phyloP scores from a whole-genome alignment of 2,888 invertebrate genomes.

The Odontocerum albicorne region DNA sequence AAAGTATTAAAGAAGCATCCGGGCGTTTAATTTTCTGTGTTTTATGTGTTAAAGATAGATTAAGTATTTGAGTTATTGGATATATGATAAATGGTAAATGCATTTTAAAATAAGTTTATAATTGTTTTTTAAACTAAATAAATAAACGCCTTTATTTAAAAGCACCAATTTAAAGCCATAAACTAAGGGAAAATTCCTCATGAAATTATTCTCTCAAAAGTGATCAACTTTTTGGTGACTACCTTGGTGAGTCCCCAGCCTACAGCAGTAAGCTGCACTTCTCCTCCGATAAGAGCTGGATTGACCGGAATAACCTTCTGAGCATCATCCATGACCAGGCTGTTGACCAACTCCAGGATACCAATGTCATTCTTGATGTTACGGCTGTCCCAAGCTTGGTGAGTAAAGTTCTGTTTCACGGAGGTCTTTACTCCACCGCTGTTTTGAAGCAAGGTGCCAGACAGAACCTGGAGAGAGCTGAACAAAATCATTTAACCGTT shows the following conservation, averaged over 20 bases:
- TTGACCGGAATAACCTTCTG: slow-evolving; percentile 15
- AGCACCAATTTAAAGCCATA: too few relatives aligned
- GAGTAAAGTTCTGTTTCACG: slow-evolving; percentile 21
- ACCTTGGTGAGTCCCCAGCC: slow-evolving; percentile 30
- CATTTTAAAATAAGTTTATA: too few relatives aligned
- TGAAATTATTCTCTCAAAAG: too few relatives aligned
- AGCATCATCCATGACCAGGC: background rate
- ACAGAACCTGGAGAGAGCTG: slow-evolving; percentile 23
- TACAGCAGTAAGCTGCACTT: slow-evolving; percentile 16
- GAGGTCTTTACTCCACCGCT: slow-evolving; percentile 20
- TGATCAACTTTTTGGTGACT: background rate
- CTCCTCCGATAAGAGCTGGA: slow-evolving; percentile 4
- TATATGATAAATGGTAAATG: too few relatives aligned
- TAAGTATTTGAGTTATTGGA: too few relatives aligned
- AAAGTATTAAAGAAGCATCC: too few relatives aligned
- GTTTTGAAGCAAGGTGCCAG: slow-evolving; percentile 18
- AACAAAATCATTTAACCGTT: too few relatives aligned
- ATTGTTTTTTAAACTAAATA: too few relatives aligned
- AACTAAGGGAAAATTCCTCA: too few relatives aligned
- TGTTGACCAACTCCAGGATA: slow-evolving; percentile 9
- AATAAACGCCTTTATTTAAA: too few relatives aligned
- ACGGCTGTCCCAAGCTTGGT: slow-evolving; percentile 14
- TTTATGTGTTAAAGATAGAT: too few relatives aligned
- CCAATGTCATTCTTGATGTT: slow-evolving; percentile 23
- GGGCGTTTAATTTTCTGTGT: too few relatives aligned